phyloP scores from a whole-genome alignment of 1,140 invertebrate species.

The Lepeophtheirus salmonis region DNA sequence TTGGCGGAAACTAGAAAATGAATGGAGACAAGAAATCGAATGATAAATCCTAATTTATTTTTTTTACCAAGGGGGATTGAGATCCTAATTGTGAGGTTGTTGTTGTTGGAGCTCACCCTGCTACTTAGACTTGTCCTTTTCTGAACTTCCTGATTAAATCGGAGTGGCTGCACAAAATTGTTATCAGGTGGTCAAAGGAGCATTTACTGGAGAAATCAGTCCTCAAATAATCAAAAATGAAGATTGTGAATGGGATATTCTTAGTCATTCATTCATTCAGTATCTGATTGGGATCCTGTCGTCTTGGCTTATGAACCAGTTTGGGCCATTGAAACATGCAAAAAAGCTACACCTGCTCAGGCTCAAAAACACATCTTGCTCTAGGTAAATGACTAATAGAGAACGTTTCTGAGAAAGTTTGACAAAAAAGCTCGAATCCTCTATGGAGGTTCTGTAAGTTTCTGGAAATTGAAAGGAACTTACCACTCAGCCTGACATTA shows the following conservation, averaged over 20 bases:
- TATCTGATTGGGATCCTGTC: slow-evolving; percentile 65
- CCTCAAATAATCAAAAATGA: slow-evolving; percentile 74
- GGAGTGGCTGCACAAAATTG: slow-evolving; percentile 80
- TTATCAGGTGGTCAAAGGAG: slow-evolving; percentile 82
- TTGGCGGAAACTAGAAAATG: no score
- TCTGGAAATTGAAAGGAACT: slow-evolving; percentile 74
- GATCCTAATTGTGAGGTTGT: no score
- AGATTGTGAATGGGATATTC: slow-evolving; percentile 79
- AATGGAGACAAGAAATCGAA: no score
- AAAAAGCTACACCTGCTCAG: slow-evolving; percentile 67
- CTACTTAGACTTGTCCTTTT: slow-evolving; percentile 59
- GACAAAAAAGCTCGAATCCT: slow-evolving; percentile 64
- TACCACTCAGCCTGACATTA: slow-evolving; percentile 75
- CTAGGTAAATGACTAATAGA: slow-evolving; percentile 63
- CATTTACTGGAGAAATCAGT: slow-evolving; percentile 68
- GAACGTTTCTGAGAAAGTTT: slow-evolving; percentile 59
- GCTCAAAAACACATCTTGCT: slow-evolving; percentile 53
- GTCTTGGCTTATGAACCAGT: slow-evolving; percentile 99
- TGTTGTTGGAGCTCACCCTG: slow-evolving; percentile 75
- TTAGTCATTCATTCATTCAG: slow-evolving; percentile 60
- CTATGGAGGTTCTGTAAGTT: slow-evolving; percentile 93
- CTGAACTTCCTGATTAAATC: slow-evolving; percentile 50
- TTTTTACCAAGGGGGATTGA: no score
- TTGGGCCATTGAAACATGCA: slow-evolving; percentile 98
- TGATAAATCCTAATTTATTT: no score